phyloP scores from a whole-genome alignment of 1,140 invertebrate species.

The Phortica variegata region DNA sequence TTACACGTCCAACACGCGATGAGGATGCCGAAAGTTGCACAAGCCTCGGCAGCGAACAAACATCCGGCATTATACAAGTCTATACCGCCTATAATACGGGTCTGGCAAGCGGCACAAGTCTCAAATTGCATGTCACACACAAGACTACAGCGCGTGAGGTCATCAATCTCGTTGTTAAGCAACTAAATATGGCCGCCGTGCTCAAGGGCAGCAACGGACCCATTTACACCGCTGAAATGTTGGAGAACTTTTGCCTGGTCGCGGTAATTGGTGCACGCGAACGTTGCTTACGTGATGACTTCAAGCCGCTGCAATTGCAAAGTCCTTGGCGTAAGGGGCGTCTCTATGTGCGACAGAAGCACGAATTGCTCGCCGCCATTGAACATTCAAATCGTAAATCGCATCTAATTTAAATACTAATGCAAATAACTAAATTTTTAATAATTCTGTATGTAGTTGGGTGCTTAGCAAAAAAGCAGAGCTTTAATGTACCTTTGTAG shows the following conservation, averaged over 20 bases:
- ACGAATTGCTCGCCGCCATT: conserved; percentile 82
- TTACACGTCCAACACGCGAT: conserved; percentile 36
- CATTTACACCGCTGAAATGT: conserved; percentile 76
- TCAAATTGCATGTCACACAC: conserved; percentile 88
- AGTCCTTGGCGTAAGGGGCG: conserved; percentile 94
- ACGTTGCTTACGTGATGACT: conserved; percentile 88
- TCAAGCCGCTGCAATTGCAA: conserved; percentile 86
- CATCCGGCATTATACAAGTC: conserved; percentile 73
- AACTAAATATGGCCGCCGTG: conserved; percentile 89
- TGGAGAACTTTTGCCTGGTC: conserved; percentile 88
- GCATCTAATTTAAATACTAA: conserved; percentile 41
- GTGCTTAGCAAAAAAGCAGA: no score
- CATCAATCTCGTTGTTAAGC: conserved; percentile 89
- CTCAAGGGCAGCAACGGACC: conserved; percentile 75
- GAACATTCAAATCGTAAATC: conserved; percentile 79
- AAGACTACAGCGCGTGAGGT: conserved; percentile 90
- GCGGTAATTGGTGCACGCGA: conserved; percentile 91
- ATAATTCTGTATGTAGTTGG: no score
- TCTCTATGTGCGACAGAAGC: conserved; percentile 86
- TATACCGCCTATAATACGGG: conserved; percentile 95
- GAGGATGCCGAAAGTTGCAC: conserved; percentile 48
- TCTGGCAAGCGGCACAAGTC: conserved; percentile 83
- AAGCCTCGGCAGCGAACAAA: conserved; percentile 36
- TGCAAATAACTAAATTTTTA: no score
- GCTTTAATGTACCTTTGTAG: no score